These are phyloP conservation scores for Microtus ochrogaster DNA, from an alignment of 2,113 vertebrate genomes.

Conservation along the genomic window DNA sequence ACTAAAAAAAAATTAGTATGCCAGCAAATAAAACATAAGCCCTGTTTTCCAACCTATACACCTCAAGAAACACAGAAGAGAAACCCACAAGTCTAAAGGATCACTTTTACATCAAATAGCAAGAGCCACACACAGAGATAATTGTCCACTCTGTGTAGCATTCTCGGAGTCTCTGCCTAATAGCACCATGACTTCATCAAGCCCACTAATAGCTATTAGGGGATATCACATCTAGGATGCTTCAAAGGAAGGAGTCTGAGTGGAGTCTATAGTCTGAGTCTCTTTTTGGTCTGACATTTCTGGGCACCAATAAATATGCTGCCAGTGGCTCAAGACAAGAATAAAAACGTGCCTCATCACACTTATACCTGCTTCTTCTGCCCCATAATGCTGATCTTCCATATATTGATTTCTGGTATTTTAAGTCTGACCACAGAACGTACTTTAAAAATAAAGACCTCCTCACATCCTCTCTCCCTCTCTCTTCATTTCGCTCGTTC, in stretches of 20 bases:
- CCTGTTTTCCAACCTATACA: neutral
- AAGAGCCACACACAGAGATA: neutral
- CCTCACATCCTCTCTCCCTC: neutral
- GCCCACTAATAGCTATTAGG: slow-evolving; percentile 2
- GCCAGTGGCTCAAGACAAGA: neutral
- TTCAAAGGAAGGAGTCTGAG: neutral
- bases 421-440: neutral
- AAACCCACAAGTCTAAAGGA: neutral
- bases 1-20: neutral
- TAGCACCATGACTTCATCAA: slow-evolving; percentile 28
- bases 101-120: neutral
- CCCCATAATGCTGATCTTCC: neutral
- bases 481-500: neutral
- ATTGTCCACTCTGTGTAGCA: neutral
- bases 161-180: neutral
- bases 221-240: neutral
- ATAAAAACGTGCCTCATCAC: neutral
- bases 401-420: neutral
- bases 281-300: slow-evolving; percentile 1
- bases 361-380: neutral
- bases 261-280: neutral
- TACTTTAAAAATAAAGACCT: slow-evolving; percentile 3
- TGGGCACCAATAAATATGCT: neutral
- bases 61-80: neutral
- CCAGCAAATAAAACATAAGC: neutral